Evolutionary conservation across 2,888 invertebrate species (phyloP).

Genomic region (Drosophila borborema): DNA sequence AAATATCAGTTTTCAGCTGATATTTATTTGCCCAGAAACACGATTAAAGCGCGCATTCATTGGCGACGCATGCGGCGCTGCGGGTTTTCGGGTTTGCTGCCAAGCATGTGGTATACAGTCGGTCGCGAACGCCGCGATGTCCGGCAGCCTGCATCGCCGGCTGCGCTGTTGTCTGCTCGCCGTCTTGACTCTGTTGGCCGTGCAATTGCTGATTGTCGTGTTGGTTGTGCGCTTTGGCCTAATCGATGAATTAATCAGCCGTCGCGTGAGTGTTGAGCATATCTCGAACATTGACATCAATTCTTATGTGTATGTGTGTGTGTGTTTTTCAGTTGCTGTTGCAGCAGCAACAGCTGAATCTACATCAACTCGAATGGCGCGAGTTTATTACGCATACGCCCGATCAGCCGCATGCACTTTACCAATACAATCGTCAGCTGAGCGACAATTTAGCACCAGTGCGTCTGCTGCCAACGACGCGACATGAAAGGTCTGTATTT

Average conservation of each 20-base stretch:
- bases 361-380: slow-evolving; percentile 17
- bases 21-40: slow-evolving; percentile 17
- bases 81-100: slow-evolving; percentile 17
- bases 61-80: slow-evolving; percentile 24
- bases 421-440: slow-evolving; percentile 58
- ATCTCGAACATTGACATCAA: no score
- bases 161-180: slow-evolving; percentile 33
- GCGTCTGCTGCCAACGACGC: slow-evolving; percentile 76
- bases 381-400: slow-evolving; percentile 53
- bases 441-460: slow-evolving; percentile 75
- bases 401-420: slow-evolving; percentile 26
- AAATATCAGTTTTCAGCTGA: slow-evolving; percentile 19
- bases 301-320: not conserved
- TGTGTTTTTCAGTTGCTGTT: slow-evolving; percentile 9
- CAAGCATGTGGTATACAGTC: slow-evolving; percentile 5
- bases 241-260: not conserved
- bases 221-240: slow-evolving; percentile 12
- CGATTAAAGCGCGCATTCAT: slow-evolving; percentile 7
- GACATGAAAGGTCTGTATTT: slow-evolving; percentile 72
- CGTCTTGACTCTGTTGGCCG: slow-evolving; percentile 23
- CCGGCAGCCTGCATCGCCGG: slow-evolving; percentile 18
- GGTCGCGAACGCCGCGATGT: slow-evolving; percentile 50
- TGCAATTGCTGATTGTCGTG: slow-evolving; percentile 36
- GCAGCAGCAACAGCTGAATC: not conserved
- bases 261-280: no score